Evolutionary conservation across 2,113 vertebrate genomes (phyloP).

Genomic region (Pagrus major): DNA sequence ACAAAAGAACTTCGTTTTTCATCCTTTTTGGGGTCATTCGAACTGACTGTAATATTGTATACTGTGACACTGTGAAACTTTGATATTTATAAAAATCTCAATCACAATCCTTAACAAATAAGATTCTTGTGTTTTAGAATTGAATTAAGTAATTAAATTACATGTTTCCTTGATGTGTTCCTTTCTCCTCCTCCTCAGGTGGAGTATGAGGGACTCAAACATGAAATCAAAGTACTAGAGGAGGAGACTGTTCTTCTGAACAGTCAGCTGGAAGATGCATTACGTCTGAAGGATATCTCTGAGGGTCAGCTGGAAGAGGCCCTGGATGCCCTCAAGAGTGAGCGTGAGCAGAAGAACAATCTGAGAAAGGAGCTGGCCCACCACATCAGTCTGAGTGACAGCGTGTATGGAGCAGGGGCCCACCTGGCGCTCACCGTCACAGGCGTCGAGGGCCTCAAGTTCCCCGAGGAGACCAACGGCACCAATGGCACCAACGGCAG

Average conservation of each 20-base stretch:
- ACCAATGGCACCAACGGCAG: slow-evolving; percentile 85
- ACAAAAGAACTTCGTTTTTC: no score
- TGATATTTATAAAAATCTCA: no score
- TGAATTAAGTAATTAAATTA: neutral
- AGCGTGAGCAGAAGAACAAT: slow-evolving; percentile 96
- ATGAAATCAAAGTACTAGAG: slow-evolving; percentile 97
- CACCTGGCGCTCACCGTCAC: slow-evolving; percentile 93
- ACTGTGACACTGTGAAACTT: no score
- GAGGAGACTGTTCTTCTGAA: slow-evolving; percentile 97
- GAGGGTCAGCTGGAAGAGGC: slow-evolving; percentile 96
- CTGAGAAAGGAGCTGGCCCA: slow-evolving; percentile 96
- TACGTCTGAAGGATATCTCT: slow-evolving; percentile 95
- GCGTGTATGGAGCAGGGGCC: slow-evolving; percentile 90
- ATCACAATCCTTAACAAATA: neutral
- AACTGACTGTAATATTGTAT: no score
- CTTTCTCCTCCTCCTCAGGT: slow-evolving; percentile 83
- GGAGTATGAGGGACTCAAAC: slow-evolving; percentile 98
- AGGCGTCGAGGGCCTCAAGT: slow-evolving; percentile 93
- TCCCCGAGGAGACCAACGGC: slow-evolving; percentile 86
- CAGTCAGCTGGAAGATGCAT: slow-evolving; percentile 96
- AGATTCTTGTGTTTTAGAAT: neutral
- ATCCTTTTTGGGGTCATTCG: no score
- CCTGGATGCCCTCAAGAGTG: slow-evolving; percentile 93
- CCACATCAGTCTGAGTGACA: slow-evolving; percentile 92
- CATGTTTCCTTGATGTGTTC: neutral